Evolutionary conservation across 2,888 invertebrate species (phyloP), one percentile per base, ranked within the genome.

Genomic region (Exephanes ischioxanthus): DNA sequence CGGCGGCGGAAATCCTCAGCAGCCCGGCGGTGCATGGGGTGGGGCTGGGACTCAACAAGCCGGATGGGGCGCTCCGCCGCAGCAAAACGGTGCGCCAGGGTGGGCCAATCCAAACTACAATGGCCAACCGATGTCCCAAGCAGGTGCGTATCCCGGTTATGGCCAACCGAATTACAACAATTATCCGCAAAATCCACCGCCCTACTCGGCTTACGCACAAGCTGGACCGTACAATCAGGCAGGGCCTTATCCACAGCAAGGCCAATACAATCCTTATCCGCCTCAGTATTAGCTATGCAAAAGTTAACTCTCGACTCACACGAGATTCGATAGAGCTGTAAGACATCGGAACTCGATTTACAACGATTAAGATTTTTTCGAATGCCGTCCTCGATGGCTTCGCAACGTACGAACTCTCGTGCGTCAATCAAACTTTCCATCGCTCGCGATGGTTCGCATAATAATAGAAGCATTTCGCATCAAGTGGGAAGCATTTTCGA

Each of bases 91-190:
- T 53, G 87, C 90, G 37, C 92, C 93, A n/a, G 93, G 88, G 73
- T 94, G 94, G 94, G 91, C 92, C 26, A 94, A 94, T 88, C 94
- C 94, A 0, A 92, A 86, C 88, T 94, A 93, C 88, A 94, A 94
- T 83, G 91, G 91, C 55, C 93, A 94, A 82, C 90, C 92, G 75
- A 92, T 92, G 92, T 92, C 93, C 84, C 93, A 93, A 91, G 91
- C 93, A 94, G 94, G 94, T 94, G 93, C 90, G 94, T 94, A 94
- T 91, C 91, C 92, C 73, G 90, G 89, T 89, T 91, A 92, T 87
- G 91, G 91, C 66, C 92, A 91, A 89, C 90, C 92, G 86, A 87
- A 87, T 90, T 91, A 92, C 86, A 90, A 88, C 88, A 88, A 88
- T 87, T 92, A 92, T 87, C 87, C 90, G 51, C 91, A 90, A 89